Conservation (phyloP, 2,888 invertebrate genomes). For the Alviniconcha strummeri region DNA sequence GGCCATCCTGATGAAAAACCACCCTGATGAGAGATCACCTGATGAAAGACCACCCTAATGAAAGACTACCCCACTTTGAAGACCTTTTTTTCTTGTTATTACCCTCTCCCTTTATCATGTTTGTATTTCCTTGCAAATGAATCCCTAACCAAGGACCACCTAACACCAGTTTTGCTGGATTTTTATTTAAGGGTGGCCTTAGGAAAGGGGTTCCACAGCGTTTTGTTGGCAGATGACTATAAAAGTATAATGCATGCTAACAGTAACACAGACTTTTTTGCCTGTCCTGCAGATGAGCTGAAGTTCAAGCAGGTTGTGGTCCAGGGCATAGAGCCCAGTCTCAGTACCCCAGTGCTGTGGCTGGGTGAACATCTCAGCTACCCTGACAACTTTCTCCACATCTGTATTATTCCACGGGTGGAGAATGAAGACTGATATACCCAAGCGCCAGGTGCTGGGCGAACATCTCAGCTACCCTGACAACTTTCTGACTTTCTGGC, state of each 20-base stretch:
- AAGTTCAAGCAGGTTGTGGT: constrained; percentile 77
- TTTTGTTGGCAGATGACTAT: too few relatives aligned
- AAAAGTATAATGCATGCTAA: background rate
- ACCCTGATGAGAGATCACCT: too few relatives aligned
- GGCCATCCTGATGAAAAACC: too few relatives aligned
- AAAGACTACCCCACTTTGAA: too few relatives aligned
- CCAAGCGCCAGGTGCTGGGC: constrained; percentile 95
- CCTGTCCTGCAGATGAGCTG: constrained; percentile 37
- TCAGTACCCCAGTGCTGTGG: constrained; percentile 95
- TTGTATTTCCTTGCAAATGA: too few relatives aligned
- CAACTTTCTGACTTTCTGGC: constrained; percentile 85
- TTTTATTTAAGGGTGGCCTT: too few relatives aligned
- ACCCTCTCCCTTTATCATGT: too few relatives aligned
- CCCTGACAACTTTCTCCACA: constrained; percentile 98
- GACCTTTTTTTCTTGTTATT: too few relatives aligned
- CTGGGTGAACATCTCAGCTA: constrained; percentile 97
- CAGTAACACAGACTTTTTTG: background rate
- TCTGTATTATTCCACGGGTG: constrained; percentile 72
- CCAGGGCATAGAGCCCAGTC: constrained; percentile 91
- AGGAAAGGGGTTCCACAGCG: too few relatives aligned
- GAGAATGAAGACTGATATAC: constrained; percentile 74
- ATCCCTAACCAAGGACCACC: too few relatives aligned
- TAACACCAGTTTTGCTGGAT: too few relatives aligned
- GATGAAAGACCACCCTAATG: too few relatives aligned
- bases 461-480: constrained; percentile 98